phyloP scores from a whole-genome alignment of 2,888 invertebrate species.

The Papilio gigon region DNA sequence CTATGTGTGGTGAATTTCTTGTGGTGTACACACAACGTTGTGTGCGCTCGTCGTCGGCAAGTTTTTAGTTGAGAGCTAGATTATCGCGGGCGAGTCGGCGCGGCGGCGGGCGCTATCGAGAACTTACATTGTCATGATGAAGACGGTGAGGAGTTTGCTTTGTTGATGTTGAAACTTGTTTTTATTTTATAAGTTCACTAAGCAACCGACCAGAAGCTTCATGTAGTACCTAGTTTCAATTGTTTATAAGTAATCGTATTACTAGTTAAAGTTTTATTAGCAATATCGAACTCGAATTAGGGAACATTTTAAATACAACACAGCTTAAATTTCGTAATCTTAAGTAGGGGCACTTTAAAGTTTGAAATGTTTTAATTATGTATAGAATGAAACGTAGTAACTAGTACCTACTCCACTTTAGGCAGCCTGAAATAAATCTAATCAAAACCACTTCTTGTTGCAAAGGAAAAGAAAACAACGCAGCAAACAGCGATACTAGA shows the following conservation, averaged over 20 bases:
- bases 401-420: no score
- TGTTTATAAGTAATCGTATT: no score
- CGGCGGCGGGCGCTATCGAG: constrained; percentile 7
- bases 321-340: no score
- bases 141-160: constrained; percentile 5
- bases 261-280: no score
- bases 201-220: not conserved
- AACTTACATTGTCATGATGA: not conserved
- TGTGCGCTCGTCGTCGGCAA: constrained; percentile 35
- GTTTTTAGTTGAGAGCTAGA: constrained; percentile 37
- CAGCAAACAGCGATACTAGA: constrained; percentile 7
- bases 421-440: no score
- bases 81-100: constrained; percentile 32
- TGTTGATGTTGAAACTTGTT: not conserved
- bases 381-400: no score
- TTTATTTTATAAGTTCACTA: not conserved
- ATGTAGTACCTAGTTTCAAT: no score
- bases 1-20: constrained; percentile 34
- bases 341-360: no score
- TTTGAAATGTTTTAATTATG: no score
- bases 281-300: no score
- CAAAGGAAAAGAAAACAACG: not conserved
- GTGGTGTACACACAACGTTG: constrained; percentile 29
- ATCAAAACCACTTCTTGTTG: constrained; percentile 16
- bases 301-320: no score